Percentiles rank a stretch among this genome's conserved stretches.
phyloP scores from a whole-genome alignment of 2,797 vertebrate genomes.

The Mycteria americana region DNA sequence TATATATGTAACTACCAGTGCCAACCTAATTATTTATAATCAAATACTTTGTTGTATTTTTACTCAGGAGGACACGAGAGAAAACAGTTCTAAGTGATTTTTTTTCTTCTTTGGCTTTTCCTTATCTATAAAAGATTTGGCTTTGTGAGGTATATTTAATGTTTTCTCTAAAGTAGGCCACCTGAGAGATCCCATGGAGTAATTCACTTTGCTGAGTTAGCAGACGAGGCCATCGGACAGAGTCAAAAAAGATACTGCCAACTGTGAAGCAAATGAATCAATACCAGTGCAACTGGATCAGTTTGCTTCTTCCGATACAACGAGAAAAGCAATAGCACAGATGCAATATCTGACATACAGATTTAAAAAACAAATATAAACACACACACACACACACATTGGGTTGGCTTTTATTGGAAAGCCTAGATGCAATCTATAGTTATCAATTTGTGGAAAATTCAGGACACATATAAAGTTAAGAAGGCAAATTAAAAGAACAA shows the following conservation, averaged over 20 bases:
- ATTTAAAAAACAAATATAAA: conserved; percentile 61
- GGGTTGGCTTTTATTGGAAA: conserved; percentile 85
- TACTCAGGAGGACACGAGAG: conserved; percentile 25
- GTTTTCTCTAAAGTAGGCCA: conserved; percentile 66
- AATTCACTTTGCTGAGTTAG: conserved; percentile 50
- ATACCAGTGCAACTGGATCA: neutral
- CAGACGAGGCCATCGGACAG: conserved; percentile 24
- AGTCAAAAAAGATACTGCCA: conserved; percentile 17
- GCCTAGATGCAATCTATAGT: conserved; percentile 83
- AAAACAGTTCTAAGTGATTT: neutral
- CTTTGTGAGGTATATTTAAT: conserved; percentile 49
- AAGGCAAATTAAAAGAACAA: conserved; percentile 83
- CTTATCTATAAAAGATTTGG: conserved; percentile 14
- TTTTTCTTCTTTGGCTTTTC: neutral
- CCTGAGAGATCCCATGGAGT: conserved; percentile 46
- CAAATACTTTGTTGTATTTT: conserved; percentile 57
- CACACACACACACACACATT: conserved; percentile 65
- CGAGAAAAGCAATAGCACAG: neutral
- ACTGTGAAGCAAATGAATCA: conserved; percentile 39
- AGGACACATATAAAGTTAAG: conserved; percentile 84
- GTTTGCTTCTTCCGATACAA: neutral
- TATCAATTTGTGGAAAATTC: conserved; percentile 83
- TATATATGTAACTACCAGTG: conserved; percentile 14
- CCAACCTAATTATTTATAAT: conserved; percentile 70
- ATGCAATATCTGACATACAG: conserved; percentile 18